A percentile compares a stretch with the other conserved stretches of the same genome.
These are phyloP conservation scores for Kryphioiulus occultus DNA, from an alignment of 2,888 invertebrate genomes.

Conservation along the genomic window DNA sequence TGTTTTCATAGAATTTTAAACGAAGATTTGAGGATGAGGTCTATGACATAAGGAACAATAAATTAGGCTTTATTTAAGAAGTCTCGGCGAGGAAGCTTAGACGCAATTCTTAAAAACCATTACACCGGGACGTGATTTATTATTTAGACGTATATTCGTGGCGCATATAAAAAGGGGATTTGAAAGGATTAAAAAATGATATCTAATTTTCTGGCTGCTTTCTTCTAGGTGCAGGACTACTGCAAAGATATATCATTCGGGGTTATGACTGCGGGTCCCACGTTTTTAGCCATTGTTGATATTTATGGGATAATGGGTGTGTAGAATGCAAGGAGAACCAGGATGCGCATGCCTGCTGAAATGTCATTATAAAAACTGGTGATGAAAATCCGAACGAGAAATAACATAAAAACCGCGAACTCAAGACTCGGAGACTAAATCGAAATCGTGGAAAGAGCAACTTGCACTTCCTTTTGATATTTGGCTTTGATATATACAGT, in stretches of 20 bases:
- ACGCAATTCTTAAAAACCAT: slow-evolving; percentile 25
- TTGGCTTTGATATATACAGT: neutral
- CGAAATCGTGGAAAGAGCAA: neutral
- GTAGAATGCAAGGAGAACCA: neutral
- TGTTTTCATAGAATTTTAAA: slow-evolving; percentile 35
- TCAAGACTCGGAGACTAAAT: neutral
- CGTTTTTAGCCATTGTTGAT: slow-evolving; percentile 2
- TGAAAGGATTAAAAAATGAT: slow-evolving; percentile 27
- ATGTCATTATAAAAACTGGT: neutral
- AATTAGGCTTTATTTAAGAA: slow-evolving; percentile 31
- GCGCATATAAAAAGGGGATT: slow-evolving; percentile 26
- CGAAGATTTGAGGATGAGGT: slow-evolving; percentile 20
- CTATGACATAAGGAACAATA: slow-evolving; percentile 20
- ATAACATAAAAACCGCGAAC: neutral
- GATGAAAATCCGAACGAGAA: neutral
- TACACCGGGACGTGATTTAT: slow-evolving; percentile 18
- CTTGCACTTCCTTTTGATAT: neutral
- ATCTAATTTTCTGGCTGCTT: slow-evolving; percentile 2
- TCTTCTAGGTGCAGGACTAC: neutral
- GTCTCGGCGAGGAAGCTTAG: slow-evolving; percentile 11
- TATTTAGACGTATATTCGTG: neutral
- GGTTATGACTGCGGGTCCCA: neutral
- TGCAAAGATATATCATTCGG: neutral
- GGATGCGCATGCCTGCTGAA: neutral
- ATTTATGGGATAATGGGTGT: slow-evolving; percentile 16